A percentile compares a stretch with the other conserved stretches of the same genome.
Evolutionary conservation across 2,888 invertebrate genomes (phyloP).

Genomic region (Apotomis betuletana): DNA sequence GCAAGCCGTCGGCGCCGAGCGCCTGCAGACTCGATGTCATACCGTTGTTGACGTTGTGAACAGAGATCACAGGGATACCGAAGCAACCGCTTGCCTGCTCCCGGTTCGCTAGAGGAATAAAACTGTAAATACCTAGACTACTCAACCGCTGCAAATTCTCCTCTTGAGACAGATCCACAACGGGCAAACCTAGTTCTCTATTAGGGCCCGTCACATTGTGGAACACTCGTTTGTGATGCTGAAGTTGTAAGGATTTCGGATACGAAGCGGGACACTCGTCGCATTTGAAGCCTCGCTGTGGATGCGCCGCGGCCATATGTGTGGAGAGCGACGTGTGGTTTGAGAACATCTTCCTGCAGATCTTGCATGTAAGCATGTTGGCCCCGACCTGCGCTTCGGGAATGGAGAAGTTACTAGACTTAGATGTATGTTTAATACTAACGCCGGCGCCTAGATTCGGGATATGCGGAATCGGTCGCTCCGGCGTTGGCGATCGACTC

Average conservation of each 20-base stretch:
- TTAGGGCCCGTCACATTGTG: slow-evolving; percentile 76
- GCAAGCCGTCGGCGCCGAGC: slow-evolving; percentile 87
- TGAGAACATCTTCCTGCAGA: slow-evolving; percentile 79
- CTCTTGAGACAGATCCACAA: slow-evolving; percentile 88
- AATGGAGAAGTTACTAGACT: slow-evolving; percentile 72
- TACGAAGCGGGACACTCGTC: slow-evolving; percentile 89
- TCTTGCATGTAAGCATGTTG: slow-evolving; percentile 69
- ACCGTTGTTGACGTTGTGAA: slow-evolving; percentile 85
- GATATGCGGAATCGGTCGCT: slow-evolving; percentile 74
- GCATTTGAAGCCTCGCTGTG: slow-evolving; percentile 82
- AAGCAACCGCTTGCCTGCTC: slow-evolving; percentile 86
- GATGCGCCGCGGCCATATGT: slow-evolving; percentile 73
- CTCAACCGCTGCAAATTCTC: slow-evolving; percentile 86
- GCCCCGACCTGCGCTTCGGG: slow-evolving; percentile 74
- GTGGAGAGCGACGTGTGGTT: slow-evolving; percentile 68
- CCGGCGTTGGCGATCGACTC: slow-evolving; percentile 73
- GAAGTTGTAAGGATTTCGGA: slow-evolving; percentile 87
- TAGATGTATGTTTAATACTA: slow-evolving; percentile 81
- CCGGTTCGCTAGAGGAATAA: slow-evolving; percentile 87
- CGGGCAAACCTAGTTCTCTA: slow-evolving; percentile 87
- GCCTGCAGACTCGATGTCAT: slow-evolving; percentile 83
- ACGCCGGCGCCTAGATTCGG: slow-evolving; percentile 78
- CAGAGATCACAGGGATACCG: slow-evolving; percentile 88
- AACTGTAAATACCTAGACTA: slow-evolving; percentile 88
- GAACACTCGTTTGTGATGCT: slow-evolving; percentile 81